phyloP scores from a whole-genome alignment of 2,797 vertebrate genomes.

The Lepilemur septentrionalis region DNA sequence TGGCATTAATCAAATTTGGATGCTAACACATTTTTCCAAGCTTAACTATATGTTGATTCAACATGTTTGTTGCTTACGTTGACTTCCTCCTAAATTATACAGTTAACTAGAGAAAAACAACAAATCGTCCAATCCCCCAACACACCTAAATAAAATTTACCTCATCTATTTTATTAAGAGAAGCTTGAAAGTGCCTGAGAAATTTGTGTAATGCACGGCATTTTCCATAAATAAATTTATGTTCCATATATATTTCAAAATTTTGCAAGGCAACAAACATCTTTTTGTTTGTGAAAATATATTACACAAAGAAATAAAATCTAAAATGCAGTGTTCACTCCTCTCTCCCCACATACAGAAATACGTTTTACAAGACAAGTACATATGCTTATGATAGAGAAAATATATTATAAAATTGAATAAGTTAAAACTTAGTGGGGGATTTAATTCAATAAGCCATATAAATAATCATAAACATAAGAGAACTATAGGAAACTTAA shows the following conservation, averaged over 20 bases:
- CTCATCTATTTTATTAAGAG: conserved; percentile 27
- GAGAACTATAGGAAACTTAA: background rate
- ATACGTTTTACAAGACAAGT: background rate
- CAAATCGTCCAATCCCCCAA: background rate
- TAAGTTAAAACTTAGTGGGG: background rate
- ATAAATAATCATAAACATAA: conserved; percentile 7
- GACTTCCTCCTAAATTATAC: conserved; percentile 52
- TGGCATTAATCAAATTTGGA: conserved; percentile 35
- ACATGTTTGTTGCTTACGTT: conserved; percentile 19
- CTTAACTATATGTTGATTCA: conserved; percentile 30
- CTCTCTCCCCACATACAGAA: background rate
- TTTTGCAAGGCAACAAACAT: background rate
- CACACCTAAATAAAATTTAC: conserved; percentile 47
- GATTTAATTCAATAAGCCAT: conserved; percentile 8
- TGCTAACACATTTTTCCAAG: conserved; percentile 34
- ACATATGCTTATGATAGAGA: background rate
- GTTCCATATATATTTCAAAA: conserved; percentile 10
- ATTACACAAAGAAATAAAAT: background rate
- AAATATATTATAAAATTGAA: background rate
- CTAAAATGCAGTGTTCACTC: background rate
- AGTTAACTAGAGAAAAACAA: conserved; percentile 12
- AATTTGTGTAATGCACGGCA: background rate
- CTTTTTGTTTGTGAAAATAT: conserved; percentile 33
- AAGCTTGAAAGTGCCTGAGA: background rate
- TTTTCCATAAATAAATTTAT: conserved; percentile 43